A percentile compares a stretch with the other conserved stretches of the same genome.
Conservation (phyloP, 2,888 invertebrate genomes). For the Lithophane ornitopus region DNA sequence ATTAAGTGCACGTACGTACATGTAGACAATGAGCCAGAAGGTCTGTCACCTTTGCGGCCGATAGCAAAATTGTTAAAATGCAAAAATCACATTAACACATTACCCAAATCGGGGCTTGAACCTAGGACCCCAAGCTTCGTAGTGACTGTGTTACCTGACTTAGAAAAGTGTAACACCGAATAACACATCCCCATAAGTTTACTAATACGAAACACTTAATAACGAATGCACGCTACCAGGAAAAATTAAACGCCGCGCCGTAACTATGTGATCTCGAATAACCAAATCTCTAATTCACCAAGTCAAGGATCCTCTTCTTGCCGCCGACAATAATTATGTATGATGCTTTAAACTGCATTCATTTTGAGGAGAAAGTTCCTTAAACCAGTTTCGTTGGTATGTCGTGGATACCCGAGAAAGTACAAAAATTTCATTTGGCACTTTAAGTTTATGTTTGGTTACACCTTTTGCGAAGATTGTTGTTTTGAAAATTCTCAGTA, state of each 20-base stretch:
- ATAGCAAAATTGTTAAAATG: background rate
- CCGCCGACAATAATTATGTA: background rate
- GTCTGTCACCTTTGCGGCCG: background rate
- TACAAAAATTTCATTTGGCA: conserved; percentile 8
- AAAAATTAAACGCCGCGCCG: no score
- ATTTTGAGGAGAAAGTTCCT: conserved; percentile 50
- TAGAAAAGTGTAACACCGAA: no score
- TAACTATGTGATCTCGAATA: no score
- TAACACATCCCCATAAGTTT: no score
- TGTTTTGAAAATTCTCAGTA: no score
- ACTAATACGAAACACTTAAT: no score
- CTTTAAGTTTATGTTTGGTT: background rate
- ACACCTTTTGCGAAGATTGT: background rate
- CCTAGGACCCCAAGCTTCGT: no score
- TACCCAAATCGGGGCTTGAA: background rate
- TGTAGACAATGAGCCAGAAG: background rate
- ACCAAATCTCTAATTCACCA: no score
- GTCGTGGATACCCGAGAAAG: conserved; percentile 36
- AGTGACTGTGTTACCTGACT: no score
- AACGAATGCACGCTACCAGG: no score
- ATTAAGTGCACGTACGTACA: background rate
- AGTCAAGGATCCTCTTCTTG: conserved; percentile 1
- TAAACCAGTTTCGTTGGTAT: conserved; percentile 40
- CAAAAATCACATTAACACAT: no score
- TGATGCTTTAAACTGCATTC: conserved; percentile 25